Conservation (phyloP, 2,888 invertebrate genomes). For the Andrena trimmerana region DNA sequence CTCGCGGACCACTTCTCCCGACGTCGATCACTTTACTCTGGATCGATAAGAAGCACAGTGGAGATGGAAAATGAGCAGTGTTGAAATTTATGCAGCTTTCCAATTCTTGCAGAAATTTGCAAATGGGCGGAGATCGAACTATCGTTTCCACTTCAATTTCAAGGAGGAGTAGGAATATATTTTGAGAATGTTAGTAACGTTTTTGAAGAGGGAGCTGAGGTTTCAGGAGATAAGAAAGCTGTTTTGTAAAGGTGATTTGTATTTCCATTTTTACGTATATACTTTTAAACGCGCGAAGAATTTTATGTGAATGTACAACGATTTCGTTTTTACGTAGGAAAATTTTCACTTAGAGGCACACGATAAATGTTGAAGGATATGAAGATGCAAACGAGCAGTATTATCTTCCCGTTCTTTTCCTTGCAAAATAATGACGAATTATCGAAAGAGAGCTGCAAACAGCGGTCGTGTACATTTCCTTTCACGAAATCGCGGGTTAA, state of each 20-base stretch:
- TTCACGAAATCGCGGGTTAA: constrained; percentile 29
- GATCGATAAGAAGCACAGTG: not conserved
- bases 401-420: constrained; percentile 1
- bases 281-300: not conserved
- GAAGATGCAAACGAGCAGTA: not conserved
- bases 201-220: not conserved
- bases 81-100: not conserved
- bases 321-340: not conserved
- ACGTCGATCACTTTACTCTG: not conserved
- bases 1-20: constrained; percentile 2
- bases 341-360: not conserved
- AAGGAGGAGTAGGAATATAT: no score
- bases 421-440: constrained; percentile 6
- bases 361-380: not conserved
- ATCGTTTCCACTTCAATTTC: not conserved
- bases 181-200: not conserved
- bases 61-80: not conserved
- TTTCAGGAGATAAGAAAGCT: not conserved
- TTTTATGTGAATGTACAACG: not conserved
- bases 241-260: no score
- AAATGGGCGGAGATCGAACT: not conserved
- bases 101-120: not conserved
- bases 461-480: constrained; percentile 39
- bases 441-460: constrained; percentile 13
- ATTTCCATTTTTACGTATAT: not conserved